Conservation (phyloP, 2,113 vertebrate species). For the Litocranius walleri region DNA sequence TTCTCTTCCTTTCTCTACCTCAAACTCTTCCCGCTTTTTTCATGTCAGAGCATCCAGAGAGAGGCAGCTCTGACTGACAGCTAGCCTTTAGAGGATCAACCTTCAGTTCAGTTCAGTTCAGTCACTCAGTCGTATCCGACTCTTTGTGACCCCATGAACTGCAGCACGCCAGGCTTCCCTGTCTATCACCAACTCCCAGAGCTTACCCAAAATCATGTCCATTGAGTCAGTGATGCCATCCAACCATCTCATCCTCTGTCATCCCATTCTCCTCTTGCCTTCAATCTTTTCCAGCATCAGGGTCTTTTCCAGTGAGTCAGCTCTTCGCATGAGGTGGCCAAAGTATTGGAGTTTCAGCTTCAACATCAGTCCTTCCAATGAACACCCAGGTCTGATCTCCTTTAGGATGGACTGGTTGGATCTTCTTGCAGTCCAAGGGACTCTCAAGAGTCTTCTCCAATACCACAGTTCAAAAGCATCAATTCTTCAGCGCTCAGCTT, state of each 20-base stretch:
- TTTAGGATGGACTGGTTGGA: background rate
- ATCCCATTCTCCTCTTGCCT: background rate
- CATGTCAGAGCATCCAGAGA: background rate
- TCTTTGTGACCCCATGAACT: background rate
- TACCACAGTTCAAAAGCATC: background rate
- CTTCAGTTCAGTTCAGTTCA: background rate
- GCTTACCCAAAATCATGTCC: background rate
- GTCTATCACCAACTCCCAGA: background rate
- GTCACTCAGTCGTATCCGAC: background rate
- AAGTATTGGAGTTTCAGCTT: background rate
- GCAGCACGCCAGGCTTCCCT: background rate
- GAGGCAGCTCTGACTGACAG: background rate
- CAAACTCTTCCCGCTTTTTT: background rate
- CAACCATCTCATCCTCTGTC: background rate
- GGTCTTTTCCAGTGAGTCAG: background rate
- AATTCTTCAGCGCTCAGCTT: fast-evolving
- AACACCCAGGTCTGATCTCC: background rate
- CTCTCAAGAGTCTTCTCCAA: background rate
- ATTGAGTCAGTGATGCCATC: background rate
- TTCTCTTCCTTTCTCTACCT: background rate
- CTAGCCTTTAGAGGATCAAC: constrained; percentile 19
- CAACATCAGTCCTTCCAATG: background rate
- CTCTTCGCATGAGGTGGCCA: background rate
- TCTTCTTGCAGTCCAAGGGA: background rate
- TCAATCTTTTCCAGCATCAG: background rate